Evolutionary conservation across 2,113 vertebrate species (phyloP).

Genomic region (Falcunculus frontatus): DNA sequence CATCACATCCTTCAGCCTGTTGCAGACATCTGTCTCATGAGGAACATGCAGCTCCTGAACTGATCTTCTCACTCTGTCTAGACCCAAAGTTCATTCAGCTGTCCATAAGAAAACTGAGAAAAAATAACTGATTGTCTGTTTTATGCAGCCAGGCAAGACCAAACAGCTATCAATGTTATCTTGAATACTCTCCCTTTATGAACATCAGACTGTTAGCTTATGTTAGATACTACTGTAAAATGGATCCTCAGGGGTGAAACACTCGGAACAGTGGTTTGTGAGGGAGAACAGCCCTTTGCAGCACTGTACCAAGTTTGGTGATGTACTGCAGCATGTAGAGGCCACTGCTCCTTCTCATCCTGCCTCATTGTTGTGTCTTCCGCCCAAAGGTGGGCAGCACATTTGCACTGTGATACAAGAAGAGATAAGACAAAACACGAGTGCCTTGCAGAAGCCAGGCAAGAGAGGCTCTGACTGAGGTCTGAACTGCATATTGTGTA

Average conservation of each 20-base stretch:
- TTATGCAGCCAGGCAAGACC: not conserved
- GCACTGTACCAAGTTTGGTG: not conserved
- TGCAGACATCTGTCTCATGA: not conserved
- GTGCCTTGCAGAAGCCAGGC: not conserved
- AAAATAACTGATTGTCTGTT: not conserved
- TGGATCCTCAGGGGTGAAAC: not conserved
- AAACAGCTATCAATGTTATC: not conserved
- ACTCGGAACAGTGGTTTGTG: not conserved
- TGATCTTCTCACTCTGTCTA: not conserved
- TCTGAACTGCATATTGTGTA: not conserved
- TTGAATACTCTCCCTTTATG: not conserved
- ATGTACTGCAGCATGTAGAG: not conserved
- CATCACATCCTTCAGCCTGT: not conserved
- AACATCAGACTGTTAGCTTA: not conserved
- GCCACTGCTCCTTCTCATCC: not conserved
- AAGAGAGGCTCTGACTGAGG: not conserved
- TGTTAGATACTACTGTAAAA: not conserved
- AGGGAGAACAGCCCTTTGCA: not conserved
- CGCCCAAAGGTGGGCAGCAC: not conserved
- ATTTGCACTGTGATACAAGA: not conserved
- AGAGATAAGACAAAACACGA: not conserved
- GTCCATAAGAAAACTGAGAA: not conserved
- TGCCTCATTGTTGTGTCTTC: not conserved
- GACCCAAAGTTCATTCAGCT: not conserved
- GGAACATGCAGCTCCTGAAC: not conserved